Base-by-base conservation (phyloP, 2,888 invertebrate genomes). In the Phalera bucephala region DNA sequence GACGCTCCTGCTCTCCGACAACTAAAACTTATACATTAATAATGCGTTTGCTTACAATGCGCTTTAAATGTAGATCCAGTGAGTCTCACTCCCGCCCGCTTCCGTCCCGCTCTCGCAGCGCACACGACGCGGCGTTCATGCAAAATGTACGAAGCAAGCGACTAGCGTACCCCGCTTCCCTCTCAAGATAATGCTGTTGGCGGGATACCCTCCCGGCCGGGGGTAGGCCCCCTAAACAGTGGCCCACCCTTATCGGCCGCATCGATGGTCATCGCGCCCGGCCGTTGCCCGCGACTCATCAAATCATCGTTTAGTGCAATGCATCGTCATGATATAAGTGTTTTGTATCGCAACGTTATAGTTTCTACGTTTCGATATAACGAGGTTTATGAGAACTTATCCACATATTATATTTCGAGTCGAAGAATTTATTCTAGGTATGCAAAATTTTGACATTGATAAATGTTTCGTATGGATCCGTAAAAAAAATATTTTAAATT, bases 21-120 rank as follows among this genome's bases (percentile, higher is more conserved):
- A 86, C 88, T 88, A 86, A 87, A 88, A 84, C 80, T 82, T 84
- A 79, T 88, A 83, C 88, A 88, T 89, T 88, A 87, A 83, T 88
- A 89, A 89, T 88, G 79, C 77, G 72, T 78, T 85, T 88, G 87
- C 86, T 89, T 88, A 87, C 88, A 86, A 88, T 88, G 87, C 83
- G 86, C 88, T 89, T 87, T 87, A 89, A 88, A 87, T 88, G 88
- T 89, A 86, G 85, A 86, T 86, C 79, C 78, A 73, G 64, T 62
- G 55, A 52, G 67, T 80, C 82, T 60, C 71, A 54, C 65, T 79
- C 72, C 45, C 56, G 45, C 60, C 26, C 13, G 33, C 48, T 15
- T 33, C 54, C 46, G 55, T 71, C 79, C 69, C 78, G 48, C 72
- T 67, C 71, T 59, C 66, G 63, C 70, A 70, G 73, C 67, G 72